Evolutionary conservation across 2,888 invertebrate genomes (phyloP), one percentile per base, ranked within the genome.

Genomic region (Empis livida): DNA sequence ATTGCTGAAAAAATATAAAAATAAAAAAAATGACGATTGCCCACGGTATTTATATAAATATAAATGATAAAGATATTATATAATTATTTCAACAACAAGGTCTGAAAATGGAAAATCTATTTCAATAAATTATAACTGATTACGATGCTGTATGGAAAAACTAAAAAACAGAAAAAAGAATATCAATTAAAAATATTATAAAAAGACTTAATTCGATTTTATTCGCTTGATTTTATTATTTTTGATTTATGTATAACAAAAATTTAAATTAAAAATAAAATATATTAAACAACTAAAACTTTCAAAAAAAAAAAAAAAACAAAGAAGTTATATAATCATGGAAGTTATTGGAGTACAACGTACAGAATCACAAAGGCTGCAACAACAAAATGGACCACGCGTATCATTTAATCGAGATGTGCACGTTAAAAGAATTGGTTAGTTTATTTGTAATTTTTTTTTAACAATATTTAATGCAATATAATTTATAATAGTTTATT

Each of bases 391-490:
- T 70, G 82, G 79, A 70, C 84, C 75, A 56, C 76, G 80, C 61
- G 89, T 89, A 61, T 89, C 88, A 68, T 89, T 89, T 77, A 88
- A 89, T 77, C 78, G 85, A 71, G 88, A 88, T 78, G 88, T 89
- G 63, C 87, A 87, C 75, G 84, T 89, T 66, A 89, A 89, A 72
- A 76, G 88, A 75, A 88, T 88, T 74, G 86, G 87, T 86, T 79
- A 80, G 82, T 72, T 37, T 44, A 52, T 17, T 17, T 17, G 4
- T 39, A 10, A n/a, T n/a, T n/a, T n/a, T n/a, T n/a, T n/a, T n/a
- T n/a, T n/a, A n/a, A n/a, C n/a, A n/a, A n/a, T n/a, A n/a, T n/a
- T n/a, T n/a, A n/a, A n/a, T n/a, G n/a, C n/a, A n/a, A n/a, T n/a
- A n/a, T n/a, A n/a, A n/a, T n/a, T n/a, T n/a, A n/a, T n/a, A n/a